Conservation (phyloP, 2,888 invertebrate species). For the Tinea semifulvella region DNA sequence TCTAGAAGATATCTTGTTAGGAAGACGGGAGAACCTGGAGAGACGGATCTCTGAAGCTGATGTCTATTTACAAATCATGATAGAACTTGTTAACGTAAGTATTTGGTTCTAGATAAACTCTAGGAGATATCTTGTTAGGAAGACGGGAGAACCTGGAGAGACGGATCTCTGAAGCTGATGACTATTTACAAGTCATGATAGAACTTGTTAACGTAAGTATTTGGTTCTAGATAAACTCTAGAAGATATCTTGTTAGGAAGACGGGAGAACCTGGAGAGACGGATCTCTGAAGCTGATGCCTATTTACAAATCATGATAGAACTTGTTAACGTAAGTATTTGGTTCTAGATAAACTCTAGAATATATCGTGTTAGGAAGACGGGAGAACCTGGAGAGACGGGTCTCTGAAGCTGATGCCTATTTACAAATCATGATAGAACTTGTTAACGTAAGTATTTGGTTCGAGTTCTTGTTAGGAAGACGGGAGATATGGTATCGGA, state of each 20-base stretch:
- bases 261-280: slow-evolving; percentile 80
- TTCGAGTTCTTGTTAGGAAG: too few species aligned
- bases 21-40: slow-evolving; percentile 77
- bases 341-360: too few species aligned
- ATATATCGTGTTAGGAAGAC: too few species aligned
- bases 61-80: slow-evolving; percentile 94
- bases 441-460: slow-evolving; percentile 79
- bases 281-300: slow-evolving; percentile 94
- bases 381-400: slow-evolving; percentile 84
- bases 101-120: too few species aligned
- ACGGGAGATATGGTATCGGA: too few species aligned
- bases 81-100: slow-evolving; percentile 84
- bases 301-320: slow-evolving; percentile 96
- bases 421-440: slow-evolving; percentile 93
- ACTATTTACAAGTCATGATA: slow-evolving; percentile 94
- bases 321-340: slow-evolving; percentile 79
- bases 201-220: slow-evolving; percentile 83
- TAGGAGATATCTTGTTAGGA: too few species aligned
- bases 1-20: too few species aligned
- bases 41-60: slow-evolving; percentile 94
- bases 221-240: too few species aligned
- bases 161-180: slow-evolving; percentile 94
- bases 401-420: slow-evolving; percentile 96
- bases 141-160: slow-evolving; percentile 79
- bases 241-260: too few species aligned